phyloP scores from a whole-genome alignment of 2,113 vertebrate genomes.

The Sinosuthora webbiana region DNA sequence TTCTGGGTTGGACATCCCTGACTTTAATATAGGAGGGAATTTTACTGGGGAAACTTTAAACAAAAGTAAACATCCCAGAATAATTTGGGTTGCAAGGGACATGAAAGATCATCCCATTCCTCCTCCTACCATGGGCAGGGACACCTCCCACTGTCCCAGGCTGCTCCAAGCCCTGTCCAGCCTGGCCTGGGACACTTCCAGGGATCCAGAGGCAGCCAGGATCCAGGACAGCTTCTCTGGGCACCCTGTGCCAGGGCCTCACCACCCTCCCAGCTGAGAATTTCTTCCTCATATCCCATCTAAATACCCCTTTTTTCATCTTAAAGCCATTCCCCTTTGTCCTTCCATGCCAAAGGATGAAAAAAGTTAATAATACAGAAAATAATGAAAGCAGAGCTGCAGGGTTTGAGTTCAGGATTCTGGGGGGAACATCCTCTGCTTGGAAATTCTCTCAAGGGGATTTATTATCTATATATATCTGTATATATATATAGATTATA shows the following conservation, averaged over 20 bases:
- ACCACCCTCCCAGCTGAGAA: accelerated
- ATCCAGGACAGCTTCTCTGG: neutral
- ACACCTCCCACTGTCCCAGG: neutral
- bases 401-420: neutral
- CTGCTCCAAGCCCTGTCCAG: accelerated
- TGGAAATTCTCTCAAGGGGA: neutral
- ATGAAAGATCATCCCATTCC: neutral
- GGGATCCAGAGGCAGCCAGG: neutral
- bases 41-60: neutral
- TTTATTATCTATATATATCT: neutral
- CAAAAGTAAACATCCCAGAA: neutral
- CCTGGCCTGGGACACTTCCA: neutral
- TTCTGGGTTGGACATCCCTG: neutral
- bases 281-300: neutral
- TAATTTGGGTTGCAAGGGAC: neutral
- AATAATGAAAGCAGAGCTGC: neutral
- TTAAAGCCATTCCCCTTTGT: neutral
- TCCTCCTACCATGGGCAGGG: neutral
- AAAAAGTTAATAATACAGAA: neutral
- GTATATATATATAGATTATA: too few species aligned
- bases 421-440: neutral
- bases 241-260: neutral
- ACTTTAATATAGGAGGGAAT: neutral
- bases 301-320: neutral
- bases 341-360: neutral